Evolutionary conservation across 2,797 vertebrate species (phyloP), one percentile per base, ranked within the genome.

Genomic region (Catharus ustulatus): DNA sequence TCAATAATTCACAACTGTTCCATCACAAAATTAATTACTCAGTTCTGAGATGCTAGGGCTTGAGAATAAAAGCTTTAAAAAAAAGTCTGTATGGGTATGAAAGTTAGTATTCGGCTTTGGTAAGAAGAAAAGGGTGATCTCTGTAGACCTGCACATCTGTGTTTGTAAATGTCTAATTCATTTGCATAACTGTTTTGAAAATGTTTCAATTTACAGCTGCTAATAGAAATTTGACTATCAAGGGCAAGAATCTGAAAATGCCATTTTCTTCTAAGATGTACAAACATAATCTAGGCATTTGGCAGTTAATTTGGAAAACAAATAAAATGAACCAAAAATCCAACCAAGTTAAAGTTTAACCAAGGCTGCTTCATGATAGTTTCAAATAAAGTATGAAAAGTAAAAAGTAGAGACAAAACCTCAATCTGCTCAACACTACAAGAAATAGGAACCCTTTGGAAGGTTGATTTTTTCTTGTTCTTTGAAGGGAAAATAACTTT

Each of bases 111-210:
- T 87, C 6, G 10, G 12, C 15, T 78, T 87, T 86, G 59, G 34
- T 80, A 75, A 68, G 46, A 87, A 52, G 20, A 86, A 49, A 34
- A 86, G 9, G 18, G 2, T 68, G 59, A 84, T 63, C 34, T 64
- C 34, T 11, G 52, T 15, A 81, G 61, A 80, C 36, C 29, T 84
- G 29, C 18, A 72, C 3, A 11, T 82, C 80, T 85, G 23, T 57
- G 19, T 83, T 74, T 89, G 36, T 30, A 93, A 94, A 92, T 59
- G 46, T 38, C n/a, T 86, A 34, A 89, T 86, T 91, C 5, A 68
- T 95, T 89, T 92, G 36, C n/a, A 86, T 79, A 87, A 67, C n/a
- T 71, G 45, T 88, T 93, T 94, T 51, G 67, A 91, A 95, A 91
- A 84, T 79, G 4, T 76, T 52, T 69, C 11, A 61, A 7, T 90